Conservation (phyloP, 2,797 vertebrate species). For the Enteromius argenteus region DNA sequence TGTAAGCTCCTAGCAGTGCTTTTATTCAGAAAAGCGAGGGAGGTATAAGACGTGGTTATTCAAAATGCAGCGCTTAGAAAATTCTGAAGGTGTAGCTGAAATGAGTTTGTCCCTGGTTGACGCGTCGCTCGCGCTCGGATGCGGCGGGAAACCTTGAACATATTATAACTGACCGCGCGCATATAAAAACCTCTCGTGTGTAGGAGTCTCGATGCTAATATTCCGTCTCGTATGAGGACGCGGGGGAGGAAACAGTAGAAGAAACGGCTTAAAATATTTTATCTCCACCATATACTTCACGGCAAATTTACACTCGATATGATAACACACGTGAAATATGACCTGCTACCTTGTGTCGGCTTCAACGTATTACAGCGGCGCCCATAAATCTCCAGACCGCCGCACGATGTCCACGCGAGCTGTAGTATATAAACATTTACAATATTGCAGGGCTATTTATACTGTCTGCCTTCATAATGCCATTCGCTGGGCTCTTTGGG, state of each 20-base stretch:
- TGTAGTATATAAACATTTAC: slow-evolving; percentile 82
- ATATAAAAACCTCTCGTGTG: slow-evolving; percentile 18
- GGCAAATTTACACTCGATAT: slow-evolving; percentile 80
- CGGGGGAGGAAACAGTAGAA: slow-evolving; percentile 65
- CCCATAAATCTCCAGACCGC: slow-evolving; percentile 79
- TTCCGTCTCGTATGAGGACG: slow-evolving; percentile 24
- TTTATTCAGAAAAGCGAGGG: slow-evolving; percentile 3
- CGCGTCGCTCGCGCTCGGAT: not conserved
- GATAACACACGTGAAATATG: slow-evolving; percentile 84
- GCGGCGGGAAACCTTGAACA: slow-evolving; percentile 18
- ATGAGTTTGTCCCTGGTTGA: slow-evolving; percentile 2
- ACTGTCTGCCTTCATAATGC: slow-evolving; percentile 79
- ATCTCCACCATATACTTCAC: slow-evolving; percentile 73
- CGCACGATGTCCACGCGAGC: slow-evolving; percentile 69
- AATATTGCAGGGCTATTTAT: slow-evolving; percentile 80
- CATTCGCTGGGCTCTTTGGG: slow-evolving; percentile 76
- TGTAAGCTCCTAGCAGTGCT: not conserved
- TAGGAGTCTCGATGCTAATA: slow-evolving; percentile 14
- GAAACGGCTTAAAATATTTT: slow-evolving; percentile 78
- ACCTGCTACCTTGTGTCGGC: slow-evolving; percentile 77
- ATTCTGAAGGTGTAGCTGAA: slow-evolving; percentile 13
- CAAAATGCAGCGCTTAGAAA: not conserved
- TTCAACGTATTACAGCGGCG: slow-evolving; percentile 72
- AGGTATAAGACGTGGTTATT: not conserved
- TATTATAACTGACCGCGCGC: not conserved